Conservation (phyloP, 1,140 invertebrate genomes). For the Euwallacea fornicatus region DNA sequence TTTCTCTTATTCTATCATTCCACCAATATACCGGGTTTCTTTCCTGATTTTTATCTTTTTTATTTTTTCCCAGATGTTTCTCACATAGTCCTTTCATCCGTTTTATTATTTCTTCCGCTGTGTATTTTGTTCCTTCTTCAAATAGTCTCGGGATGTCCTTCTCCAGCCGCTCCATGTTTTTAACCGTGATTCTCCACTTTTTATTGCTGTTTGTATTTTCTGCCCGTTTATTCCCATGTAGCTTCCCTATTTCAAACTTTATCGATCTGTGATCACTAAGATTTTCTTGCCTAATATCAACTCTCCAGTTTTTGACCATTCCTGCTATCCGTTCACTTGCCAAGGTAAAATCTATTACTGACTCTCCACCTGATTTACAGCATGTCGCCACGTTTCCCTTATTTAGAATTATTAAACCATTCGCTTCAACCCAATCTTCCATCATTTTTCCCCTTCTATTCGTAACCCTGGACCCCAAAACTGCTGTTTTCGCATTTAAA, state of each 20-base stretch:
- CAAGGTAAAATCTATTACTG: background rate
- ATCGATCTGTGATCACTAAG: background rate
- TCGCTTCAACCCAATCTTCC: background rate
- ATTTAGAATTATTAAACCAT: background rate
- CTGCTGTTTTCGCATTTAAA: background rate
- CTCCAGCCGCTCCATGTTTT: background rate
- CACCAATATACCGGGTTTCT: background rate
- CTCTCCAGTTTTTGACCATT: background rate
- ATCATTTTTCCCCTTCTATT: background rate
- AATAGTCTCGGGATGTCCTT: background rate
- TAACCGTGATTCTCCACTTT: slow-evolving; percentile 1
- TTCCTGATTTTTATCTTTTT: background rate
- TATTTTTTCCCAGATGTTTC: no score
- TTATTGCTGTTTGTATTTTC: background rate
- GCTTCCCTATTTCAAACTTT: background rate
- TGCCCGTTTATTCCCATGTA: background rate
- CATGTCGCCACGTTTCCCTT: background rate
- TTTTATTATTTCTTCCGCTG: no score
- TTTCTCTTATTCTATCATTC: background rate
- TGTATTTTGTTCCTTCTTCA: background rate
- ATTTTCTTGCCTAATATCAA: background rate
- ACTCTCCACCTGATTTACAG: no score
- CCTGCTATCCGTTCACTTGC: background rate
- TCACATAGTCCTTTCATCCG: no score
- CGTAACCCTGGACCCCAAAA: background rate